Evolutionary conservation across 2,888 invertebrate species (phyloP).

Genomic region (Leptura quadrifasciata): DNA sequence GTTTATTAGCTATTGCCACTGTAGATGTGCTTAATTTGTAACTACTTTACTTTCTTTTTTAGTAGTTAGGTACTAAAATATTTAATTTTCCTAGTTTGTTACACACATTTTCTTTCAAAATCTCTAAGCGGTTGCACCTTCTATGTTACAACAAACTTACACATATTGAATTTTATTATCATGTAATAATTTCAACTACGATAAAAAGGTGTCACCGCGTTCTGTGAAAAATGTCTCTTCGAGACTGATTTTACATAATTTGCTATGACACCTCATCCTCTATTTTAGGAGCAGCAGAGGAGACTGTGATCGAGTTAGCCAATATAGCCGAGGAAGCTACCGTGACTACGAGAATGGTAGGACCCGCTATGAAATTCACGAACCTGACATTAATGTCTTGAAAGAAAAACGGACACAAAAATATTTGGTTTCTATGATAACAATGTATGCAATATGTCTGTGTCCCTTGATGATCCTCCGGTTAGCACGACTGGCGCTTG

Average conservation of each 20-base stretch:
- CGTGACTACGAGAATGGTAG: slow-evolving; percentile 63
- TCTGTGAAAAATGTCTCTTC: background rate
- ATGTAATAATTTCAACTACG: background rate
- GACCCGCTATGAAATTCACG: slow-evolving; percentile 75
- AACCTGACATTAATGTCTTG: slow-evolving; percentile 76
- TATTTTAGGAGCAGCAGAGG: slow-evolving; percentile 64
- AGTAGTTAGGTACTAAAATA: too few species aligned
- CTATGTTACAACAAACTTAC: too few species aligned
- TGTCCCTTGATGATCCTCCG: slow-evolving; percentile 80
- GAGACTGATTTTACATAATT: background rate
- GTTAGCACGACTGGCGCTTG: slow-evolving; percentile 79
- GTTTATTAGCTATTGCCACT: too few species aligned
- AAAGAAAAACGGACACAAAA: slow-evolving; percentile 82
- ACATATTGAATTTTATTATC: too few species aligned
- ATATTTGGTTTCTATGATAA: slow-evolving; percentile 81
- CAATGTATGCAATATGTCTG: slow-evolving; percentile 80
- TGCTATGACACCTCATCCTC: background rate
- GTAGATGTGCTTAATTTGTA: too few species aligned
- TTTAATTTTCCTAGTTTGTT: too few species aligned
- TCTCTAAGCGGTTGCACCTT: too few species aligned
- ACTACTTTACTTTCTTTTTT: too few species aligned
- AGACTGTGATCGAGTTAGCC: slow-evolving; percentile 67
- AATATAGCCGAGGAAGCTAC: slow-evolving; percentile 66
- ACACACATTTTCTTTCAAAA: too few species aligned
- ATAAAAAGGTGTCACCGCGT: background rate